Conservation (phyloP, 37 sponge, comb jelly and placozoan species). For the Hormiphora californensis region DNA sequence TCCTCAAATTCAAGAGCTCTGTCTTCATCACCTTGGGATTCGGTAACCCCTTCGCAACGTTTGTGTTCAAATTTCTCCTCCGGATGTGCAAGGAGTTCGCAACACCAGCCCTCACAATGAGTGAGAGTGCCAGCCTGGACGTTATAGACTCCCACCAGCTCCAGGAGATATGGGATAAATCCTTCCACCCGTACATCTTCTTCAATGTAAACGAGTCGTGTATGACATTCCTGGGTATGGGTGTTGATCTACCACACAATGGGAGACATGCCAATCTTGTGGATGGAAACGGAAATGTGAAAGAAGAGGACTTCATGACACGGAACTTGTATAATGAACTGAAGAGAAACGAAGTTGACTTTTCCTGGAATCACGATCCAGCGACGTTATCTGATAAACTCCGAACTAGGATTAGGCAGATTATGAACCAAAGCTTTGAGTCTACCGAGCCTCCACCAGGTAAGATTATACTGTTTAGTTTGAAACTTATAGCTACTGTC, state of each 20-base stretch:
- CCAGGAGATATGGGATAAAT: conserved; percentile 55
- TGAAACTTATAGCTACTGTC: background rate
- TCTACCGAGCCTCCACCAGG: too few species aligned
- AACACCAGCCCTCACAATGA: conserved; percentile 8
- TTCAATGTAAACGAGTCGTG: conserved; percentile 74
- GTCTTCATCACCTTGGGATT: conserved; percentile 52
- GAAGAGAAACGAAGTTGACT: conserved; percentile 3
- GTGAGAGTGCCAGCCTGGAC: conserved; percentile 6
- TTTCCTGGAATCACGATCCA: background rate
- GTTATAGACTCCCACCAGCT: conserved; percentile 28
- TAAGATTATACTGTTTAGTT: too few species aligned
- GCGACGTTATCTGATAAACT: conserved; percentile 7
- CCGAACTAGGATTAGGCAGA: too few species aligned
- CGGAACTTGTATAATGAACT: conserved; percentile 13
- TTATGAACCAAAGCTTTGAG: too few species aligned
- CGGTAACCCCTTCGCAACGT: conserved; percentile 60
- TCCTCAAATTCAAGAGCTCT: conserved; percentile 66
- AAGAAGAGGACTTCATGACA: conserved; percentile 57
- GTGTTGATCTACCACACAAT: conserved; percentile 4
- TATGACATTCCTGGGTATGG: conserved; percentile 86
- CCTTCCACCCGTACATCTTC: conserved; percentile 89
- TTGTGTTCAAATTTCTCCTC: conserved; percentile 87
- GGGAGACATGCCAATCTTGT: conserved; percentile 15
- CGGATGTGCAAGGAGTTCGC: conserved; percentile 62
- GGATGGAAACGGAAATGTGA: conserved; percentile 20